A percentile compares a stretch with the other conserved stretches of the same genome.
phyloP scores from a whole-genome alignment of 2,797 vertebrate genomes.

The Anguilla obscura region DNA sequence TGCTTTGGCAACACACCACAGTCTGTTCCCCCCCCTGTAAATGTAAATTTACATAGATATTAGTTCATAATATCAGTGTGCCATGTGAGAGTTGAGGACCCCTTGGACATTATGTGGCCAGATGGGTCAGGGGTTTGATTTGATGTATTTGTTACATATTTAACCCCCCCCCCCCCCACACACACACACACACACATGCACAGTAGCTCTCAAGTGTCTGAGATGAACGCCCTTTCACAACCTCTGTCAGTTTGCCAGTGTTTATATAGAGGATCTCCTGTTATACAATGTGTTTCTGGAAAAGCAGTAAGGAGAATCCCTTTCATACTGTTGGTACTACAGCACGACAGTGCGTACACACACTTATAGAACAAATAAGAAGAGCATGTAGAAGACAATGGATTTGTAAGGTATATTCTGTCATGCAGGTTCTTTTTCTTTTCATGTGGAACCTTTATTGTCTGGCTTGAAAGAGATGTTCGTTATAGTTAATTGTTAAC shows the following conservation, averaged over 20 bases:
- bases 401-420: conserved; percentile 60
- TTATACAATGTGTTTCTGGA: conserved; percentile 58
- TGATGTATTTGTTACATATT: conserved; percentile 33
- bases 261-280: conserved; percentile 25
- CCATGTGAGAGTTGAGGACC: conserved; percentile 28
- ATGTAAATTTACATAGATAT: not conserved
- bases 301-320: conserved; percentile 44
- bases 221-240: conserved; percentile 45
- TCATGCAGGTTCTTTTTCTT: conserved; percentile 57
- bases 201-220: conserved; percentile 45
- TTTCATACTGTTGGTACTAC: conserved; percentile 56
- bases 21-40: not conserved
- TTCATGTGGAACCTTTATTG: conserved; percentile 59
- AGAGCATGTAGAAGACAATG: conserved; percentile 69
- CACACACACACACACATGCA: conserved; percentile 48
- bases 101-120: conserved; percentile 21
- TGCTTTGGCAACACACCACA: not conserved
- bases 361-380: conserved; percentile 60
- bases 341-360: conserved; percentile 43
- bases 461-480: conserved; percentile 79
- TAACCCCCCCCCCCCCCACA: not conserved
- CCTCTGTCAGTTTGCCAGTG: conserved; percentile 62
- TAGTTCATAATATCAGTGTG: not conserved
- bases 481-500: conserved; percentile 79
- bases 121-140: conserved; percentile 34